Conservation (phyloP, 2,888 invertebrate genomes). For the Tenthredo notha region DNA sequence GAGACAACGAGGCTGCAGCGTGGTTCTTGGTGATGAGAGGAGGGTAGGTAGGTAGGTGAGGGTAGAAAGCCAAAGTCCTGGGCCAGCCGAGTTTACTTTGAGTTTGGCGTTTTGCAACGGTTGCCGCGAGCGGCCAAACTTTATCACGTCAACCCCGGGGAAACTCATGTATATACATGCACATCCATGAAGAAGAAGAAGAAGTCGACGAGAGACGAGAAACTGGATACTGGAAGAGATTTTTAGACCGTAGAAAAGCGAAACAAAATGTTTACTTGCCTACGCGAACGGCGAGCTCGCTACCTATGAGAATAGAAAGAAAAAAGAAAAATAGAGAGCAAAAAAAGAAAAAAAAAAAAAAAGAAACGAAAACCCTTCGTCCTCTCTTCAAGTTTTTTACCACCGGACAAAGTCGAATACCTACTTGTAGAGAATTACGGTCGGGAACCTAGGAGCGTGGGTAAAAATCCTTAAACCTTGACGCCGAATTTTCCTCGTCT, state of each 20-base stretch:
- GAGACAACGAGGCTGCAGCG: slow-evolving; percentile 44
- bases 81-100: slow-evolving; percentile 47
- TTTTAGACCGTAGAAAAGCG: slow-evolving; percentile 12
- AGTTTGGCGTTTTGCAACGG: slow-evolving; percentile 50
- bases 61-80: slow-evolving; percentile 46
- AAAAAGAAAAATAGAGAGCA: not conserved
- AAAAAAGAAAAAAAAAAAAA: not conserved
- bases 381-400: slow-evolving; percentile 29
- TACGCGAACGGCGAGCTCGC: not conserved
- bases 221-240: not conserved
- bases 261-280: slow-evolving; percentile 44
- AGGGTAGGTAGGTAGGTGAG: slow-evolving; percentile 28
- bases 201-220: not conserved
- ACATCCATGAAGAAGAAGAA: not conserved
- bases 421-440: slow-evolving; percentile 20
- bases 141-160: slow-evolving; percentile 45
- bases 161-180: slow-evolving; percentile 2
- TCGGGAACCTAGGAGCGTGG: not conserved
- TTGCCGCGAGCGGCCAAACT: slow-evolving; percentile 48
- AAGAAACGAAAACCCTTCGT: not conserved
- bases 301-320: not conserved
- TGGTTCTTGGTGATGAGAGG: not conserved
- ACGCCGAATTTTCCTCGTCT: slow-evolving; percentile 23
- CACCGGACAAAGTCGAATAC: slow-evolving; percentile 14
- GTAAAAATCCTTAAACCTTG: slow-evolving; percentile 30